Base-by-base conservation (phyloP, 2,888 invertebrate species). In the Nemoura dubitans region DNA sequence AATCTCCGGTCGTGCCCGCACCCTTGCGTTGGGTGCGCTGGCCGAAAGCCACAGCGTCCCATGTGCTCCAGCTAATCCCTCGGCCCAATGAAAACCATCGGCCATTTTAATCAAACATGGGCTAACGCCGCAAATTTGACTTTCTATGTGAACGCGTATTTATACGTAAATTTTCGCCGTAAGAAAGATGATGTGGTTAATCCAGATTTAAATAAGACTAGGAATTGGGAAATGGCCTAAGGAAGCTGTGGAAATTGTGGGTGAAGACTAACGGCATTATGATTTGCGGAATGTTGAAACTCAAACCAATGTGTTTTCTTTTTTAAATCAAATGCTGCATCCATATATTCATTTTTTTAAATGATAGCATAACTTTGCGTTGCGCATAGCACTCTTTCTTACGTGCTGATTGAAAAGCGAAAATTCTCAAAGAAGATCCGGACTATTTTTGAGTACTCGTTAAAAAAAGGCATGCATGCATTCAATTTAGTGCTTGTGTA, bases 21-120 rank as follows among this genome's bases (percentile, higher is more conserved):
- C n/a, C 81, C 81, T 27, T 25, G 10, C 29, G 30, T 6, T 3
- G 36, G 59, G 10, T 59, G 16, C 10, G 36, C 14, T 21, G 36
- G 30, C 21, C 30, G 30, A 81, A 81, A 81, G 81, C 81, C 81
- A 81, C 81, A 81, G 29, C n/a, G 81, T n/a, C 29, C 81, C 29
- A 81, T 81, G 7, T 30, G 59, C 36, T 27, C 10, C 21, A 59
- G 27, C 87, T 81, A 87, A 87, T 87, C 85, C 85, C 82, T n/a
- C 76, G 85, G 78, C 85, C 85, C 80, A 87, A 87, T 87, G 87
- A 87, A 87, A 87, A 85, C 82, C 85, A 87, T 85, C 43, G 29
- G 76, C 42, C 43, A 80, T 77, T 59, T 86, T 86, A 86, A 84
- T 86, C 86, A 86, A 86, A 59, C 59, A 81, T 59, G 26, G 81